Evolutionary conservation across 2,888 invertebrate species (phyloP).

Genomic region (Busseola fusca): DNA sequence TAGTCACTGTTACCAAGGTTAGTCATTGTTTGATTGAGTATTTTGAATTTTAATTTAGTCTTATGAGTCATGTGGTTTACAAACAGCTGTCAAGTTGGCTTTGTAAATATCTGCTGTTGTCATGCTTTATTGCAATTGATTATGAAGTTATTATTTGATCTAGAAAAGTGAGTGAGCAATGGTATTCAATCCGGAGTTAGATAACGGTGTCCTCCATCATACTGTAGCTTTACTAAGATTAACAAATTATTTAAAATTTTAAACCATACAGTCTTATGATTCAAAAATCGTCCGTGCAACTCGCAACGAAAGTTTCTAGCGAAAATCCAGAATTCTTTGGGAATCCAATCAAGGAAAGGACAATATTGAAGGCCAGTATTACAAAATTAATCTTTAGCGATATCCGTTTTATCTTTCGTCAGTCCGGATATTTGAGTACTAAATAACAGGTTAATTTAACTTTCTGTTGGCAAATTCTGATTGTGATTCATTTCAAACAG

Average conservation of each 20-base stretch:
- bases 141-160: background rate
- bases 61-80: constrained; percentile 41
- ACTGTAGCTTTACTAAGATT: background rate
- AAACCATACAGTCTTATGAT: background rate
- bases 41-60: constrained; percentile 47
- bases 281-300: too few species aligned
- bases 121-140: background rate
- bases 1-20: constrained; percentile 48
- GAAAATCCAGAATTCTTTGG: background rate
- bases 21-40: constrained; percentile 51
- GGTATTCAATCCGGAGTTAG: background rate
- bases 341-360: constrained; percentile 3
- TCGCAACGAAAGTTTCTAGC: background rate
- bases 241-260: background rate
- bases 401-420: background rate
- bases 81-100: constrained; percentile 25
- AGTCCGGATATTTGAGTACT: constrained; percentile 6
- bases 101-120: constrained; percentile 3
- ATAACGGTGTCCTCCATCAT: background rate
- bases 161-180: background rate
- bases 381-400: background rate
- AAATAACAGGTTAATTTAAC: constrained; percentile 31
- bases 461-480: constrained; percentile 13
- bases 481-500: constrained; percentile 47
- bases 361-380: constrained; percentile 1